Percentiles rank a stretch among this genome's conserved stretches.
phyloP scores from a whole-genome alignment of 1,140 invertebrate genomes.

The Cephus cinctus region DNA sequence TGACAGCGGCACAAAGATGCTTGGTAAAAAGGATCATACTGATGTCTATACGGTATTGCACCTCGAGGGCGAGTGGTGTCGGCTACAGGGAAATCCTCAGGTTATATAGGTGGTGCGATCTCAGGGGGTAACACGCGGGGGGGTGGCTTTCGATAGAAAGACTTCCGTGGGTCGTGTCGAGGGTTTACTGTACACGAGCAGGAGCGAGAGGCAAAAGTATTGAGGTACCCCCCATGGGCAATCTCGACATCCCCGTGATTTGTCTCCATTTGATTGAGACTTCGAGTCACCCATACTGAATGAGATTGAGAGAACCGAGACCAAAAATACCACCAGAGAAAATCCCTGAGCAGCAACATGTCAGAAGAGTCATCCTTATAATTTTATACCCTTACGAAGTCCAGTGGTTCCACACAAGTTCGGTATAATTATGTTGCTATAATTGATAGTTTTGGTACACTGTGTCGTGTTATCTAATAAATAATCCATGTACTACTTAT shows the following conservation, averaged over 20 bases:
- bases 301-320: slow-evolving; percentile 30
- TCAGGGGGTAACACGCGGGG: background rate
- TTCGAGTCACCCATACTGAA: slow-evolving; percentile 42
- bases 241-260: slow-evolving; percentile 38
- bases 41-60: slow-evolving; percentile 1
- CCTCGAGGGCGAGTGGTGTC: slow-evolving; percentile 25
- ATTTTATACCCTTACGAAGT: too few species aligned
- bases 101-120: slow-evolving; percentile 35
- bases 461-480: too few species aligned
- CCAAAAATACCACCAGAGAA: too few species aligned
- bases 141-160: slow-evolving; percentile 7
- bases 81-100: slow-evolving; percentile 1
- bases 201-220: background rate
- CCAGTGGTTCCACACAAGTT: too few species aligned
- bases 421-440: too few species aligned
- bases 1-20: slow-evolving; percentile 10
- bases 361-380: too few species aligned
- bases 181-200: background rate
- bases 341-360: too few species aligned
- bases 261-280: slow-evolving; percentile 49
- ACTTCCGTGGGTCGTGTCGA: slow-evolving; percentile 11
- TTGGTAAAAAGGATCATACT: slow-evolving; percentile 13
- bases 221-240: slow-evolving; percentile 27
- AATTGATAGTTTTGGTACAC: too few species aligned
- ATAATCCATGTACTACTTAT: too few species aligned